Evolutionary conservation across 2,113 vertebrate genomes (phyloP).

Genomic region (Callithrix jacchus): DNA sequence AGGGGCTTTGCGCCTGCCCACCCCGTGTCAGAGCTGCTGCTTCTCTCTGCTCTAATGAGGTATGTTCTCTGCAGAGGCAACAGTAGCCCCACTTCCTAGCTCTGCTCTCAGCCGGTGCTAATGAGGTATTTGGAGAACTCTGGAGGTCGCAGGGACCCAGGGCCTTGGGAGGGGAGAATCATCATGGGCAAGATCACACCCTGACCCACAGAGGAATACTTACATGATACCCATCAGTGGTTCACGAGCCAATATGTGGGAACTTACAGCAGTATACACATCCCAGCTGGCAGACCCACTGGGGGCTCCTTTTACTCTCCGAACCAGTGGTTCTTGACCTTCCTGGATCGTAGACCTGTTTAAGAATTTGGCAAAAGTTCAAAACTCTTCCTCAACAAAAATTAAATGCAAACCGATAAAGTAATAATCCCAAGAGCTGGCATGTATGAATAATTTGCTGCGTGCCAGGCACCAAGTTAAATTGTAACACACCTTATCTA

Average conservation of each 20-base stretch:
- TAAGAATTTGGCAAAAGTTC: not conserved
- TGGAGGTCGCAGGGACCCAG: not conserved
- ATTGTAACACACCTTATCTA: not conserved
- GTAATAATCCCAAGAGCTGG: not conserved
- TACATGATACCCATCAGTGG: accelerated
- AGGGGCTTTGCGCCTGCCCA: not conserved
- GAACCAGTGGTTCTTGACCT: not conserved
- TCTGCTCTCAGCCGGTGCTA: not conserved
- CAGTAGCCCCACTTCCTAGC: not conserved
- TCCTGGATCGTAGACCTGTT: not conserved
- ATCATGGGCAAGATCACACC: not conserved
- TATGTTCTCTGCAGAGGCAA: not conserved
- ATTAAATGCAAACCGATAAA: not conserved
- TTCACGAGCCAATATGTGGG: not conserved
- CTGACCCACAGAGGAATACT: not conserved
- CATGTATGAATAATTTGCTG: not conserved
- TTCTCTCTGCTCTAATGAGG: not conserved
- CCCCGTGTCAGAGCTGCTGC: not conserved
- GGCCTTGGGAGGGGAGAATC: not conserved
- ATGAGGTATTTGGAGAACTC: not conserved
- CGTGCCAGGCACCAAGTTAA: not conserved
- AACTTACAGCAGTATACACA: not conserved
- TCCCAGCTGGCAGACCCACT: not conserved
- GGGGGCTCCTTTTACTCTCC: not conserved
- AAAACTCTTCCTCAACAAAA: not conserved